phyloP scores from a whole-genome alignment of 2,888 invertebrate species.

The Chloroclysta siterata region DNA sequence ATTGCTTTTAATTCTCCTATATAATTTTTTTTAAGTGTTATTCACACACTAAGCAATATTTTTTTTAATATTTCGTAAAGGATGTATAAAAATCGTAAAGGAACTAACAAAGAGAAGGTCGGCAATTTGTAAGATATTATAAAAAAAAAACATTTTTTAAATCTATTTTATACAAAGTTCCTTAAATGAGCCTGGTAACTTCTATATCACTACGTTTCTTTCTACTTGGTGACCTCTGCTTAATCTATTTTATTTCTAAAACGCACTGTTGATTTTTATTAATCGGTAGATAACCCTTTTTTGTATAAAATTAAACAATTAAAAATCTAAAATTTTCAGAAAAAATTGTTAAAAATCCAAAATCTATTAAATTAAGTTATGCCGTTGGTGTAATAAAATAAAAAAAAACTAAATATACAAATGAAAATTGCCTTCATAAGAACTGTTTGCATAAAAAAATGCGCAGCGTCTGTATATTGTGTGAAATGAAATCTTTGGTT shows the following conservation, averaged over 20 bases:
- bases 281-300: neutral
- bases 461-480: constrained; percentile 1
- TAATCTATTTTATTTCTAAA: constrained; percentile 18
- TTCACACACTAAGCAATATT: neutral
- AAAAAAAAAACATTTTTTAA: neutral
- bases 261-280: neutral
- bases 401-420: too few species aligned
- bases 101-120: neutral
- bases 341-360: too few species aligned
- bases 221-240: constrained; percentile 19
- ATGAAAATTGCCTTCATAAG: too few species aligned
- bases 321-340: too few species aligned
- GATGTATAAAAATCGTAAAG: constrained; percentile 1
- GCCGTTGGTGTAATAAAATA: too few species aligned
- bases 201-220: constrained; percentile 12
- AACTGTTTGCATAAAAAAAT: neutral
- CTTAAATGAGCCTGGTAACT: constrained; percentile 20
- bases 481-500: constrained; percentile 55
- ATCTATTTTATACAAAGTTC: neutral
- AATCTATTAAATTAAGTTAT: too few species aligned
- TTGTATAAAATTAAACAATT: too few species aligned
- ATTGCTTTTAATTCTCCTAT: constrained; percentile 10
- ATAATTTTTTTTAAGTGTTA: neutral
- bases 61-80: neutral
- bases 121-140: neutral